phyloP scores from a whole-genome alignment of 2,113 vertebrate genomes.

The human region GRCh38 chr17:50798001-50798500 shows the following conservation, averaged over 20 bases:
- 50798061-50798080: not conserved
- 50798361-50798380: not conserved
- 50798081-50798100: not conserved
- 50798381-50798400: not conserved
- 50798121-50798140: not conserved
- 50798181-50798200: not conserved
- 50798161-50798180: not conserved
- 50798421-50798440: not conserved
- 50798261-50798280: not conserved
- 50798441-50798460: not conserved
- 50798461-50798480: fast-evolving
- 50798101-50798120: fast-evolving
- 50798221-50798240: not conserved
- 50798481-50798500: not conserved
- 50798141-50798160: not conserved
- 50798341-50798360: fast-evolving
- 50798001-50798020: no score
- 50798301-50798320: fast-evolving
- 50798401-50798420: not conserved
- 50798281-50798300: not conserved
- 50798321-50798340: not conserved
- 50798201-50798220: fast-evolving
- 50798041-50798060: not conserved
- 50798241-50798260: not conserved
- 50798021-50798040: not conserved